Evolutionary conservation across 2,113 vertebrate genomes (phyloP).

Genomic region (Sylvicapra grimmia): DNA sequence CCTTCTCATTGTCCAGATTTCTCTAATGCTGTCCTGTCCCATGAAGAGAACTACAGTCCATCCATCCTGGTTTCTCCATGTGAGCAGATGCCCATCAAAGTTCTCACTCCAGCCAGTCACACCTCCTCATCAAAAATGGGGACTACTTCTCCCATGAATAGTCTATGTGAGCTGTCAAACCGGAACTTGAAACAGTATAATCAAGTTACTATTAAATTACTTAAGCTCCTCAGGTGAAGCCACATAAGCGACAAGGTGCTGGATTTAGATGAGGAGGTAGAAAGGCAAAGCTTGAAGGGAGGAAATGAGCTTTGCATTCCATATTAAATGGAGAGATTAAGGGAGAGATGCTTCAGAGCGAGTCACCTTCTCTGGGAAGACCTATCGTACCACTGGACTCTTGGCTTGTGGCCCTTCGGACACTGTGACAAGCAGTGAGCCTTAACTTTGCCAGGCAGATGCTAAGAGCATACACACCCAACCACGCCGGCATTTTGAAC

Average conservation of each 20-base stretch:
- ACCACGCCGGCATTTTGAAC: background rate
- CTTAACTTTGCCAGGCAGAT: background rate
- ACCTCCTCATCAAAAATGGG: background rate
- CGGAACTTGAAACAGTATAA: background rate
- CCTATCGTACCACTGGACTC: rapidly evolving
- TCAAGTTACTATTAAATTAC: background rate
- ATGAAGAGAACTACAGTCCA: rapidly evolving
- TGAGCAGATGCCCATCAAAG: background rate
- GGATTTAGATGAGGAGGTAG: no score
- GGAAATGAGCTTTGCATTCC: background rate
- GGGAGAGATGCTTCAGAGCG: background rate
- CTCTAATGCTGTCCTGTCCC: background rate
- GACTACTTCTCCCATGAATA: background rate
- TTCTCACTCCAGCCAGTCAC: background rate
- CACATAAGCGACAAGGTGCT: background rate
- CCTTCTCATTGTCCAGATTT: background rate
- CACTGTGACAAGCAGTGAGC: no score
- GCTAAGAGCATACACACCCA: background rate
- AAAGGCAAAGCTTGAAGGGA: background rate
- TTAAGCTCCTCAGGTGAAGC: background rate
- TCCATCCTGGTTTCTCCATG: background rate
- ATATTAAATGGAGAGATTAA: no score
- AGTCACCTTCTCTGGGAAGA: background rate
- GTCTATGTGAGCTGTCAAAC: background rate
- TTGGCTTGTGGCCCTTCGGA: background rate